Evolutionary conservation across 2,888 invertebrate species (phyloP).

Genomic region (Chorisops tibialis): DNA sequence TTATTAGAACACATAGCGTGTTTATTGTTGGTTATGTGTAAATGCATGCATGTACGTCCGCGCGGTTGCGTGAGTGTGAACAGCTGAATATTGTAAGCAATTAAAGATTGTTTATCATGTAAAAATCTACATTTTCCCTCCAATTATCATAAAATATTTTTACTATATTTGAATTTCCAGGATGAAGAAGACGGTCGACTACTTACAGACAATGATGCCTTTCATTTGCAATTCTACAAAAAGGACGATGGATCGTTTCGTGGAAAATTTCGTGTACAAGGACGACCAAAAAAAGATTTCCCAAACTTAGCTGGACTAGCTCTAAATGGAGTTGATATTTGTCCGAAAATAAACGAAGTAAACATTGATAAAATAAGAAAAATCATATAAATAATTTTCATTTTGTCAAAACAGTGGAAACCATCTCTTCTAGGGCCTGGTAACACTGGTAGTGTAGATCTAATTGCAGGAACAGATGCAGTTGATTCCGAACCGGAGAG

Average conservation of each 20-base stretch:
- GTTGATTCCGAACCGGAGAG: neutral
- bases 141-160: too few species aligned
- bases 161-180: neutral
- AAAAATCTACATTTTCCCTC: too few species aligned
- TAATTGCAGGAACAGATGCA: neutral
- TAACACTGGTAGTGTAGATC: constrained; percentile 11
- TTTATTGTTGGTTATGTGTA: too few species aligned
- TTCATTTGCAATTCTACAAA: constrained; percentile 7
- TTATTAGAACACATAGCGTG: too few species aligned
- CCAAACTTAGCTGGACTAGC: constrained; percentile 19
- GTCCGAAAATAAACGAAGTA: constrained; percentile 11
- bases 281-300: constrained; percentile 22
- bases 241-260: neutral
- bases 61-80: too few species aligned
- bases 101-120: too few species aligned
- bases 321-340: constrained; percentile 28
- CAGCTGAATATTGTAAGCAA: too few species aligned
- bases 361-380: too few species aligned
- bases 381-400: too few species aligned
- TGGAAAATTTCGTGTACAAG: constrained; percentile 15
- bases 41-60: too few species aligned
- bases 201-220: neutral
- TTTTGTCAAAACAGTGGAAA: too few species aligned
- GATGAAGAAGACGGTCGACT: neutral
- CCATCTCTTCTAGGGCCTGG: neutral